These are phyloP conservation scores for Ostrea edulis DNA, from an alignment of 1,140 invertebrate genomes.

Conservation along the genomic window DNA sequence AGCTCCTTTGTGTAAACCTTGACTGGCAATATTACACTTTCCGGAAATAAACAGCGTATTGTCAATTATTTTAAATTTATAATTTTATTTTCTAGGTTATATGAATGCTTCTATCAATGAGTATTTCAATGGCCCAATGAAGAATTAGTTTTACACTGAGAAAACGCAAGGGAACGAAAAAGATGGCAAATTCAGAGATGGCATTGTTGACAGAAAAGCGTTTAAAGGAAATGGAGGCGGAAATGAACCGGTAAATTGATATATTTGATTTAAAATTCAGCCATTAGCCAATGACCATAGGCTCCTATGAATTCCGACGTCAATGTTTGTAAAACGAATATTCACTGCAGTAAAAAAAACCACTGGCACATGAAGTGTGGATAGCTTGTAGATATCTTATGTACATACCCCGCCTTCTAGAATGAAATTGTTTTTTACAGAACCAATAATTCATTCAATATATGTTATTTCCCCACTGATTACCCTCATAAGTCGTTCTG, in stretches of 20 bases:
- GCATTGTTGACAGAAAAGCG: constrained; percentile 67
- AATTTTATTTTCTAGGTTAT: neutral
- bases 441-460: too few relatives aligned
- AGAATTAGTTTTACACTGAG: neutral
- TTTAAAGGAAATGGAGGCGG: constrained; percentile 87
- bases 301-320: too few relatives aligned
- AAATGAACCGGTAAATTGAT: constrained; percentile 86
- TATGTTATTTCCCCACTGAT: too few relatives aligned
- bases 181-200: constrained; percentile 56
- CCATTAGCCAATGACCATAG: too few relatives aligned
- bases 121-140: neutral
- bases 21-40: neutral
- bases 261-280: neutral
- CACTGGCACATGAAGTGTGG: too few relatives aligned
- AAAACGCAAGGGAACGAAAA: neutral
- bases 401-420: too few relatives aligned
- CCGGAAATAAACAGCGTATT: neutral
- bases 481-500: too few relatives aligned
- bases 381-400: too few relatives aligned
- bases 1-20: too few relatives aligned
- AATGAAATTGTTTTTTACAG: too few relatives aligned
- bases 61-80: neutral
- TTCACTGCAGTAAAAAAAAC: too few relatives aligned
- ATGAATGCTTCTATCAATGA: neutral
- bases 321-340: too few relatives aligned